Conservation (phyloP, 2,113 vertebrate species). For the Tamias sibiricus region DNA sequence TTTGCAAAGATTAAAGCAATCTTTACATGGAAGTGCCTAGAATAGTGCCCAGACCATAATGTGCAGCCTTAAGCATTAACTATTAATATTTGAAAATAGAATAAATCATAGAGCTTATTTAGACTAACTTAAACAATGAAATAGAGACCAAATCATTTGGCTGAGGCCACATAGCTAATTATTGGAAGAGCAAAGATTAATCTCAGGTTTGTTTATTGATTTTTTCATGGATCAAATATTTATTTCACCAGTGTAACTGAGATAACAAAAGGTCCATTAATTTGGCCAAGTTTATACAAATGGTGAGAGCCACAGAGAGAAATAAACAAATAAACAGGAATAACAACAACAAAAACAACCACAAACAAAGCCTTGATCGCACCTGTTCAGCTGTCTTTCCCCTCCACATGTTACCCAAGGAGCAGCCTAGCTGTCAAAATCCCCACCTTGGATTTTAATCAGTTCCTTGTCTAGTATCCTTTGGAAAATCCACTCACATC, state of each 20-base stretch:
- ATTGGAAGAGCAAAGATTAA: not conserved
- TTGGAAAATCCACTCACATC: slow-evolving; percentile 40
- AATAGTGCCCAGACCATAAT: not conserved
- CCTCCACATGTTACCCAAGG: rapidly evolving
- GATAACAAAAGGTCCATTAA: not conserved
- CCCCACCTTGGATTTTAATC: slow-evolving; percentile 32
- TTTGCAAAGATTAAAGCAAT: not conserved
- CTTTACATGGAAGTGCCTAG: not conserved
- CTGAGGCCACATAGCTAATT: not conserved
- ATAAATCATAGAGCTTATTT: not conserved
- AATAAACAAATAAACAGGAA: slow-evolving; percentile 31
- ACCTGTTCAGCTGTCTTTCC: not conserved
- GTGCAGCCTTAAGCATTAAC: not conserved
- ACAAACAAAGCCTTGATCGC: not conserved
- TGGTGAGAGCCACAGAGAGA: not conserved
- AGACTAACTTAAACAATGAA: not conserved
- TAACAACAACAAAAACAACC: not conserved
- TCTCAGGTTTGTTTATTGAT: not conserved
- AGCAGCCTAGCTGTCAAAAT: not conserved
- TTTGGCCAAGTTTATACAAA: slow-evolving; percentile 3
- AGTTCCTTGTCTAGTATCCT: slow-evolving; percentile 4
- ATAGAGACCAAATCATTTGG: not conserved
- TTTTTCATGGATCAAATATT: not conserved
- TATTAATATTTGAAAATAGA: not conserved
- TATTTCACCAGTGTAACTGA: not conserved